These are phyloP conservation scores for Microctonus hyperodae DNA, from an alignment of 2,888 invertebrate species.

Conservation along the genomic window DNA sequence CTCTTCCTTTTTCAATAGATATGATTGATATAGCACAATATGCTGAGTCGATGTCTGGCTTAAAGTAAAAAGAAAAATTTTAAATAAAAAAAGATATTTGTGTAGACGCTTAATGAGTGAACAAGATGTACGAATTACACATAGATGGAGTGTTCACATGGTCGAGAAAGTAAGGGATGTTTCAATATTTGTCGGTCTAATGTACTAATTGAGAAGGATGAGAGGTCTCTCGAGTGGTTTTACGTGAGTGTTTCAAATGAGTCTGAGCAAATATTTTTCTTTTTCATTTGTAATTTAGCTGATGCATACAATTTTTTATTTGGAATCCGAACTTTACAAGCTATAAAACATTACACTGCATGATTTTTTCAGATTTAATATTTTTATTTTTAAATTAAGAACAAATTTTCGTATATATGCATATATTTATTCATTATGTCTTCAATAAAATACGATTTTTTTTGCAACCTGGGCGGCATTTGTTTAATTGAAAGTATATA, in stretches of 20 bases:
- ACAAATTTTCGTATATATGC: no score
- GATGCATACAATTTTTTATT: conserved; percentile 16
- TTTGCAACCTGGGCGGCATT: conserved; percentile 48
- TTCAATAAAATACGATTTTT: conserved; percentile 47
- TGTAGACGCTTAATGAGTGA: conserved; percentile 28
- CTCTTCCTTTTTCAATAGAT: neutral
- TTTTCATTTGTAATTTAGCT: conserved; percentile 12
- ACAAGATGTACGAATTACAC: conserved; percentile 19
- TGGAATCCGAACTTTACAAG: conserved; percentile 3
- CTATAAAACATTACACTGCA: conserved; percentile 27
- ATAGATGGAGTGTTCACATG: conserved; percentile 49
- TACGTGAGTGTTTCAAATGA: conserved; percentile 7
- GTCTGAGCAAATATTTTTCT: conserved; percentile 15
- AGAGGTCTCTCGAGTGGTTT: neutral
- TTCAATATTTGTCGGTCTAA: conserved; percentile 51
- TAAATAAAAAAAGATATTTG: conserved; percentile 5
- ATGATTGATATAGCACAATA: no score
- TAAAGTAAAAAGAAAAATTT: conserved; percentile 2
- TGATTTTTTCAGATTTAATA: no score
- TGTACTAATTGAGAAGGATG: conserved; percentile 40
- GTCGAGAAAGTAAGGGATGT: conserved; percentile 38
- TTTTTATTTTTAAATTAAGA: no score
- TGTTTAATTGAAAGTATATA: conserved; percentile 55
- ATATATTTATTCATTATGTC: no score
- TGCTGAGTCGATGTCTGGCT: conserved; percentile 19